Conservation (phyloP, 2,113 vertebrate species). For the Scalopus aquaticus region DNA sequence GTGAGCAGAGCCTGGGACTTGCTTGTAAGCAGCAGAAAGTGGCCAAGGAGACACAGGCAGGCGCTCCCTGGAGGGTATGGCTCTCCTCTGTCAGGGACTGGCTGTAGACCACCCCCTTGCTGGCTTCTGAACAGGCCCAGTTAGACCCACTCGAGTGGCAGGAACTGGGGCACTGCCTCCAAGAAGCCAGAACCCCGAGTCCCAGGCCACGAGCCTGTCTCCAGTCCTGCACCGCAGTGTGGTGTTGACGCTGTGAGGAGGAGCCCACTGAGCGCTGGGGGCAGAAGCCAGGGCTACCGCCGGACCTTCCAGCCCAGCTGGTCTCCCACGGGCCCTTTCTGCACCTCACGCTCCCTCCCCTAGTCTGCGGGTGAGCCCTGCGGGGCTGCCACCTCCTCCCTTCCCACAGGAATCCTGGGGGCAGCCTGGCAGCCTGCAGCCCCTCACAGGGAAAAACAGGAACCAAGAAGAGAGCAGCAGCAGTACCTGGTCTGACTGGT, state of each 20-base stretch:
- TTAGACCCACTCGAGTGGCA: too few species aligned
- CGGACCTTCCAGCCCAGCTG: neutral
- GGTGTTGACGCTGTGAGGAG: too few species aligned
- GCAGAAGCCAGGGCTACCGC: neutral
- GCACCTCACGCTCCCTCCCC: neutral
- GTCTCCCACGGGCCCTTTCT: neutral
- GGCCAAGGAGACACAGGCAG: neutral
- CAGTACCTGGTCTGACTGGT: constrained; percentile 29
- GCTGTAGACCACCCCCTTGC: neutral
- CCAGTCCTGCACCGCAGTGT: fast-evolving
- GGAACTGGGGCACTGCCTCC: neutral
- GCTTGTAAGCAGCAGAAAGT: neutral
- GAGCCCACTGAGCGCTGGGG: neutral
- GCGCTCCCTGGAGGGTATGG: too few species aligned
- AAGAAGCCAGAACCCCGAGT: neutral
- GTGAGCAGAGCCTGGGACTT: neutral
- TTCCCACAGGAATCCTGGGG: neutral
- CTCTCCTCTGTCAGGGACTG: neutral
- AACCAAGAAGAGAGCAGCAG: neutral
- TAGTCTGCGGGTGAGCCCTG: neutral
- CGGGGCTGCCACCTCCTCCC: neutral
- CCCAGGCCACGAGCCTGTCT: neutral
- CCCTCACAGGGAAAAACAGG: neutral
- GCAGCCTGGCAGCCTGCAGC: neutral
- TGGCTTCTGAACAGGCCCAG: neutral